Evolutionary conservation across 2,888 invertebrate species (phyloP).

Genomic region (Sarcophaga variegata): DNA sequence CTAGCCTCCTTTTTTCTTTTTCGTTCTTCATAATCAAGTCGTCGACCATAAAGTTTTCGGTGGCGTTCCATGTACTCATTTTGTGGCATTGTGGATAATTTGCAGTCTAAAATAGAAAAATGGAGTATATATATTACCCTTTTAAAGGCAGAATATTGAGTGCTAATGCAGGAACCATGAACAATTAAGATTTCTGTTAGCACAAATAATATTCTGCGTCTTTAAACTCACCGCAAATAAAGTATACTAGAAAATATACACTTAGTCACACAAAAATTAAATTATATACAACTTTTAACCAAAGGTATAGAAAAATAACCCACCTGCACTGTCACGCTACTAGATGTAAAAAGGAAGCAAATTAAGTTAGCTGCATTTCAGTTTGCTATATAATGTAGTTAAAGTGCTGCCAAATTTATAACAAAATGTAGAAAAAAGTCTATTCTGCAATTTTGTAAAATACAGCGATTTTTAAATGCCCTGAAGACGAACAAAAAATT

Average conservation of each 20-base stretch:
- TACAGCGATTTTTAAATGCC: too few species aligned
- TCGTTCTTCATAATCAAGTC: slow-evolving; percentile 98
- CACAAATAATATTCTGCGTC: slow-evolving; percentile 58
- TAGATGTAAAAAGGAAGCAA: slow-evolving; percentile 73
- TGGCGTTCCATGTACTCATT: slow-evolving; percentile 99
- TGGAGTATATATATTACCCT: slow-evolving; percentile 71
- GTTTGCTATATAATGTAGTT: too few species aligned
- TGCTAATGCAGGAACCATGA: not conserved
- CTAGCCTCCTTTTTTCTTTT: slow-evolving; percentile 98
- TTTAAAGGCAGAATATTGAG: slow-evolving; percentile 70
- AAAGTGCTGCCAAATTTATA: slow-evolving; percentile 30
- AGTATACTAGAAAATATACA: not conserved
- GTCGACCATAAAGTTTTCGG: slow-evolving; percentile 96
- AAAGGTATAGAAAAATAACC: slow-evolving; percentile 51
- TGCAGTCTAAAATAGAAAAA: slow-evolving; percentile 64
- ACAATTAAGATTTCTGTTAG: slow-evolving; percentile 14
- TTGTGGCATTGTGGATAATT: slow-evolving; percentile 90
- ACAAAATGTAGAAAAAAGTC: too few species aligned
- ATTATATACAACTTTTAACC: not conserved
- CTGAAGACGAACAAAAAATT: too few species aligned
- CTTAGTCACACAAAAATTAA: slow-evolving; percentile 30
- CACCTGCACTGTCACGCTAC: slow-evolving; percentile 72
- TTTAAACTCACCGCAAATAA: slow-evolving; percentile 58
- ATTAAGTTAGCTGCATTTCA: slow-evolving; percentile 52
- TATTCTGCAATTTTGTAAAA: too few species aligned